phyloP scores from a whole-genome alignment of 37 sponge, comb jelly and placozoan species.

The Chondrosia reniformis region DNA sequence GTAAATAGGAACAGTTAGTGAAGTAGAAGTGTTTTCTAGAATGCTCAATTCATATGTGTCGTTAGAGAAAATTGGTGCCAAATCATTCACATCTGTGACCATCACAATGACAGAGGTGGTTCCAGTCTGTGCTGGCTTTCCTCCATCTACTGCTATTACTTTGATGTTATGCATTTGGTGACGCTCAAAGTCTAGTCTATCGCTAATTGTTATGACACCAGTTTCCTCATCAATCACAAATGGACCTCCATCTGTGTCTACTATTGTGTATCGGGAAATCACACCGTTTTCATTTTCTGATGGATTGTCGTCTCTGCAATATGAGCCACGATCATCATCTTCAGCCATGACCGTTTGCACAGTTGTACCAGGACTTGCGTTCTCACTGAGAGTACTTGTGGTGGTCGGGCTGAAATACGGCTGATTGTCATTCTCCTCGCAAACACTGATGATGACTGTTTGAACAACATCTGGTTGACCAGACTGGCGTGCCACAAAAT shows the following conservation, averaged over 20 bases:
- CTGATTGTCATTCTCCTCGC: conserved; percentile 71
- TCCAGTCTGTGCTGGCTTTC: not conserved
- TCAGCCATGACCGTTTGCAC: conserved; percentile 29
- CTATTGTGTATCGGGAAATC: conserved; percentile 8
- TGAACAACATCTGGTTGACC: not conserved
- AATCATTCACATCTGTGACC: conserved; percentile 70
- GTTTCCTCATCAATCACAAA: not conserved
- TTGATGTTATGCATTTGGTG: conserved; percentile 40
- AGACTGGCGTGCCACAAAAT: not conserved
- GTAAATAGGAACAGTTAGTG: not conserved
- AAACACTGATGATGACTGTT: conserved; percentile 36
- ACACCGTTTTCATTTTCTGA: conserved; percentile 23
- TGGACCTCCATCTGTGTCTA: not conserved
- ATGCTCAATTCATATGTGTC: not conserved
- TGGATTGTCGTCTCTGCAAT: conserved; percentile 25
- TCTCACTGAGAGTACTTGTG: conserved; percentile 24
- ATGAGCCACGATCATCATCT: conserved; percentile 51
- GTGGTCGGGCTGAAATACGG: conserved; percentile 35
- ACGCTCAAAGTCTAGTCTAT: conserved; percentile 47
- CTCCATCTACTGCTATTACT: conserved; percentile 11
- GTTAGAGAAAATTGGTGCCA: conserved; percentile 37
- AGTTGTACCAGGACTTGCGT: not conserved
- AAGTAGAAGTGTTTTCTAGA: conserved; percentile 11
- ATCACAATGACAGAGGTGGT: conserved; percentile 20
- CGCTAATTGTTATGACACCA: not conserved